Conservation (phyloP, 30 jellyfish, hydroid and myxozoan species). For the Hydractinia symbiolongicarpus region DNA sequence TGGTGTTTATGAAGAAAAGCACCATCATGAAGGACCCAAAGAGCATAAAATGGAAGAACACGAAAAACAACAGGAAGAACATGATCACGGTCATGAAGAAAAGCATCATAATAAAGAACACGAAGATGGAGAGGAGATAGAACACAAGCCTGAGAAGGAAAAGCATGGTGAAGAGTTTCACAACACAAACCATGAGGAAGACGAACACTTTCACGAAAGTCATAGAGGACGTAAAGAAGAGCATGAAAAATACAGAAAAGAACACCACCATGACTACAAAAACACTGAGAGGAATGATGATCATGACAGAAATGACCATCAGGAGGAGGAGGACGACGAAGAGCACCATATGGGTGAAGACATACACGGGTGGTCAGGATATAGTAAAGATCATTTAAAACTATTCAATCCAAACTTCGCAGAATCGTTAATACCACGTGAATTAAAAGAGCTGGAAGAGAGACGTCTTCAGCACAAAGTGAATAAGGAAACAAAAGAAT, state of each 20-base stretch:
- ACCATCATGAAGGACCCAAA: background rate
- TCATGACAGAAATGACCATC: background rate
- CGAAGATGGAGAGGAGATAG: background rate
- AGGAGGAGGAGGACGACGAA: constrained; percentile 2
- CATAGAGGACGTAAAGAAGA: too few relatives aligned
- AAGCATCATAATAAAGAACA: background rate
- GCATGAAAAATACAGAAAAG: too few relatives aligned
- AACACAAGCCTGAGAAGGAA: background rate
- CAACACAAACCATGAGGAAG: background rate
- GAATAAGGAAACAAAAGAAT: constrained; percentile 26
- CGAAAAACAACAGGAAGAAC: background rate
- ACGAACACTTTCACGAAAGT: background rate
- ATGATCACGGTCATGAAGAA: background rate
- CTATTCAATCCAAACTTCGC: constrained; percentile 8
- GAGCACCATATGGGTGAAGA: constrained; percentile 13
- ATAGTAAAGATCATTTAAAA: constrained; percentile 6
- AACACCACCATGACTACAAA: too few relatives aligned
- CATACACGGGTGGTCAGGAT: constrained; percentile 12
- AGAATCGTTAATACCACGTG: constrained; percentile 11
- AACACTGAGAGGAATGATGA: background rate
- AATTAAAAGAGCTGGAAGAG: constrained; percentile 14
- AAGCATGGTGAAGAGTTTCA: background rate
- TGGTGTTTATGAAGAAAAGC: background rate
- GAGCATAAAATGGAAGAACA: background rate
- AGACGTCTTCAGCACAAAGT: constrained; percentile 29